Conservation (phyloP, 2,113 vertebrate species). For the Pimephales promelas region DNA sequence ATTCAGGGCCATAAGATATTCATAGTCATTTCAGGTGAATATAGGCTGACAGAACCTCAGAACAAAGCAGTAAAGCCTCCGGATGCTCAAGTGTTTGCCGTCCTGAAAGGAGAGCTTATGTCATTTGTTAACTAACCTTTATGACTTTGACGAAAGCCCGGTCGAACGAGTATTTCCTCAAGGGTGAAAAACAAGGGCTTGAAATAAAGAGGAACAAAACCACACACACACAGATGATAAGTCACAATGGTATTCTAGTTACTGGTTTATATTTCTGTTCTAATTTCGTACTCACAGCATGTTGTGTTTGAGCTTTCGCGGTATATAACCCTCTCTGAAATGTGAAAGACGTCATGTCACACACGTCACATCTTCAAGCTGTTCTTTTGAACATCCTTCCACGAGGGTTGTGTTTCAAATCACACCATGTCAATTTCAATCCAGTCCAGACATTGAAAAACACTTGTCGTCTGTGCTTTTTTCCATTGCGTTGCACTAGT, state of each 20-base stretch:
- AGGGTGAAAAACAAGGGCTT: not conserved
- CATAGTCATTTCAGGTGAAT: not conserved
- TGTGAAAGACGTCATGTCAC: not conserved
- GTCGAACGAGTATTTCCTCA: not conserved
- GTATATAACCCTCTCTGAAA: not conserved
- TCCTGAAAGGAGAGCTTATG: slow-evolving; percentile 1
- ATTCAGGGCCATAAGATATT: slow-evolving; percentile 1
- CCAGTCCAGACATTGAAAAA: not conserved
- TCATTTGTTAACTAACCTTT: slow-evolving; percentile 3
- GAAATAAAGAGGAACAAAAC: not conserved
- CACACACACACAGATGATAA: not conserved
- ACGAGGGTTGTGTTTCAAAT: not conserved
- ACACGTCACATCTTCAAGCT: slow-evolving; percentile 8
- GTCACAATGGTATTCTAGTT: not conserved
- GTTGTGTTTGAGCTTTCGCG: not conserved
- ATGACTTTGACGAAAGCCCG: slow-evolving; percentile 1
- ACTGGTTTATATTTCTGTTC: not conserved
- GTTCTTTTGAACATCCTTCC: not conserved
- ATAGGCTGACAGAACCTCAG: not conserved
- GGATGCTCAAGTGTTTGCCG: not conserved
- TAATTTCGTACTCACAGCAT: not conserved
- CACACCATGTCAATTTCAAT: not conserved
- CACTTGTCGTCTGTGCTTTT: not conserved
- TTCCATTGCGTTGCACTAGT: not conserved
- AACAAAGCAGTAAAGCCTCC: not conserved